Evolutionary conservation across 2,113 vertebrate species (phyloP), one percentile per base, ranked within the genome.

Genomic region (Passerina amoena): DNA sequence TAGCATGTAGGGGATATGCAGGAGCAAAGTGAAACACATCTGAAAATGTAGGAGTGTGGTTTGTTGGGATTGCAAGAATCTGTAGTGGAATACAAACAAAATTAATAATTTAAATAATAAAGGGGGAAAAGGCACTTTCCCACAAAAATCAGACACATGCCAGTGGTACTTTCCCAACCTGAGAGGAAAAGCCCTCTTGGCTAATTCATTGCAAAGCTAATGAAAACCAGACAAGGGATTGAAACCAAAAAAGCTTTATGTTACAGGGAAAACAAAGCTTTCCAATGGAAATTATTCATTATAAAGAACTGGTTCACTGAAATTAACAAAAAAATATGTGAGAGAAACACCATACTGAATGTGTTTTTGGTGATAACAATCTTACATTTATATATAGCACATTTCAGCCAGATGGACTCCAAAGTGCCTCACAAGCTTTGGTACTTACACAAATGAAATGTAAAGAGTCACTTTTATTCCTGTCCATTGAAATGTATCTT

Each of bases 201-300:
- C 98, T 97, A 97, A 98, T 96, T 94, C 87, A 91, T 56, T 94
- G 94, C 88, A 92, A 92, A 93, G 60, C 85, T 98, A 98, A 98
- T 98, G 96, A 97, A 97, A 98, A 96, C 96, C 97, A 98, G 97
- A 94, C 88, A 96, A 90, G 90, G 87, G 91, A 92, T 48, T 66
- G 94, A 97, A 97, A 98, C 97, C 89, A 94, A 92, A 94, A 96
- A 97, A 97, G 94, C 92, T 96, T 93, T 96, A 96, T 95, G 93
- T 97, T 97, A 96, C 96, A 97, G 93, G 95, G 96, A 96, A 97
- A 97, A 97, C 95, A 97, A 97, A 97, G 90, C 88, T 94, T 97
- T 95, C 97, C 93, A 98, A 96, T 98, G 97, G 96, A 98, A 98
- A 97, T 97, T 97, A 97, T 97, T 98, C 97, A 98, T 98, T 98